Evolutionary conservation across 2,888 invertebrate genomes (phyloP).

Genomic region (Xestia ashworthii): DNA sequence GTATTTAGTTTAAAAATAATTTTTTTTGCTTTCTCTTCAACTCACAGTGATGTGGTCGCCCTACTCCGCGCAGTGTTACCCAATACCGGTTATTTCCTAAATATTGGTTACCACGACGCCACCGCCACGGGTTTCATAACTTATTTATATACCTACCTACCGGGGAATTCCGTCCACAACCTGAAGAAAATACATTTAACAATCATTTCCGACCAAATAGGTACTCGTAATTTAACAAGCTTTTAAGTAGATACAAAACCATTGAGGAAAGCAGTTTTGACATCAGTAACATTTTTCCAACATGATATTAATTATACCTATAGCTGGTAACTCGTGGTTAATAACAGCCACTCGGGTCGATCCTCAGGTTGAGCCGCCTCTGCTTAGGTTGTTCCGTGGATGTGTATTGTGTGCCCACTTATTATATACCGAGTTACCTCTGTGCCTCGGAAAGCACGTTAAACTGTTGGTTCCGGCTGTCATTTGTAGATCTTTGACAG

Average conservation of each 20-base stretch:
- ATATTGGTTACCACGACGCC: slow-evolving; percentile 35
- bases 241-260: background rate
- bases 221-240: background rate
- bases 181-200: background rate
- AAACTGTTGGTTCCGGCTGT: background rate
- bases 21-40: background rate
- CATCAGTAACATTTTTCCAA: no score
- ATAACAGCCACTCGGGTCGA: no score
- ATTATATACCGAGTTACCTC: background rate
- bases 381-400: no score
- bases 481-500: background rate
- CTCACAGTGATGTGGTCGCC: slow-evolving; percentile 28
- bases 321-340: no score
- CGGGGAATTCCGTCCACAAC: slow-evolving; percentile 14
- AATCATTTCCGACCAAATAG: background rate
- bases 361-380: no score
- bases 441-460: background rate
- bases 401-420: no score
- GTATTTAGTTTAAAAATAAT: no score
- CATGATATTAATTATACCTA: no score
- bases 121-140: slow-evolving; percentile 39
- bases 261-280: no score
- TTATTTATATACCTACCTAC: slow-evolving; percentile 5
- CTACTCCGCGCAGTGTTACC: slow-evolving; percentile 31
- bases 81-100: slow-evolving; percentile 55